phyloP scores from a whole-genome alignment of 2,113 vertebrate species.

The Podarcis cretensis region DNA sequence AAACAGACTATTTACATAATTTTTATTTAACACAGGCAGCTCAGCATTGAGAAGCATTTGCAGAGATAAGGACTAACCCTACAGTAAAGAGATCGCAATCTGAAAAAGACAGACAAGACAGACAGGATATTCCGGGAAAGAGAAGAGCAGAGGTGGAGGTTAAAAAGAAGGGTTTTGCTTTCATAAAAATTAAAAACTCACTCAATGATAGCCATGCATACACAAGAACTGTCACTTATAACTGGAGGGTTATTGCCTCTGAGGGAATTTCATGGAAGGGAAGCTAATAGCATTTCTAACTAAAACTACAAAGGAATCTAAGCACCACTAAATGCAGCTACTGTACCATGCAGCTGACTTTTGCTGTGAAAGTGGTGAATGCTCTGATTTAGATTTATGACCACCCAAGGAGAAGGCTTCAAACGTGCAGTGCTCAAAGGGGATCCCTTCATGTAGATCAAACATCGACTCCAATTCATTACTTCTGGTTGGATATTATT shows the following conservation, averaged over 20 bases:
- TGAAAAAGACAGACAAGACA: not conserved
- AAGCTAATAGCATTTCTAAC: conserved; percentile 30
- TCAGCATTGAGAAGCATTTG: not conserved
- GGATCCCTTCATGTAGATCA: fast-evolving
- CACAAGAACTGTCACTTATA: conserved; percentile 1
- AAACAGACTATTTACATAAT: fast-evolving
- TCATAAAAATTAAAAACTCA: not conserved
- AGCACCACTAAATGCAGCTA: conserved; percentile 1
- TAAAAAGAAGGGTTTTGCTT: not conserved
- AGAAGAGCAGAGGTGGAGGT: not conserved
- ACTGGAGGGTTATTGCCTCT: not conserved
- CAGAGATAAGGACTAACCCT: not conserved
- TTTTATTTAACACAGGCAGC: not conserved
- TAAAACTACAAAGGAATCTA: conserved; percentile 44
- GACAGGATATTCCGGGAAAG: not conserved
- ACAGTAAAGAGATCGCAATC: not conserved
- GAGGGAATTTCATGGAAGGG: conserved; percentile 35
- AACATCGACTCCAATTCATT: fast-evolving
- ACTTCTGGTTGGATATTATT: not conserved
- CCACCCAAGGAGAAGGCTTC: not conserved
- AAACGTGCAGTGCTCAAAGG: fast-evolving
- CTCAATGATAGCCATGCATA: not conserved
- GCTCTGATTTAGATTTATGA: not conserved
- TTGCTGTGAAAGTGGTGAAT: not conserved
- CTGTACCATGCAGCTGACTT: conserved; percentile 5